phyloP scores from a whole-genome alignment of 2,797 vertebrate genomes.

The Potorous gilbertii region DNA sequence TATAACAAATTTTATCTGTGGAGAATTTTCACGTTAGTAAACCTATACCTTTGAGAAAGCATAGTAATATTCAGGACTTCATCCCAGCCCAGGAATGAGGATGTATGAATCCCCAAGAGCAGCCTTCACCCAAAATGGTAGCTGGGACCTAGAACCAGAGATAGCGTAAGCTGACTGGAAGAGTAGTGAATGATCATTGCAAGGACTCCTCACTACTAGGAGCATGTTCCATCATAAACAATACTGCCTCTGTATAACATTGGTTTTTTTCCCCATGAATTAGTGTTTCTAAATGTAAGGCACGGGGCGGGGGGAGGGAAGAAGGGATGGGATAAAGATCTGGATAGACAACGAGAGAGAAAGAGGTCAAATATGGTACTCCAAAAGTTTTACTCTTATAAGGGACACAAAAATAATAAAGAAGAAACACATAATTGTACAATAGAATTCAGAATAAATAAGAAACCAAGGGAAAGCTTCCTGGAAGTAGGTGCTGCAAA shows the following conservation, averaged over 20 bases:
- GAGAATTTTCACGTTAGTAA: not conserved
- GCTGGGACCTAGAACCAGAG: not conserved
- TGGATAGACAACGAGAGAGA: not conserved
- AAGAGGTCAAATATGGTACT: not conserved
- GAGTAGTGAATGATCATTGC: not conserved
- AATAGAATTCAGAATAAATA: not conserved
- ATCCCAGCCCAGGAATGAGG: not conserved
- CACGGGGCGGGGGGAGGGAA: not conserved
- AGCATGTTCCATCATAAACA: not conserved
- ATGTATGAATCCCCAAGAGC: not conserved
- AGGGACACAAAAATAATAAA: not conserved
- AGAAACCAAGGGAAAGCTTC: not conserved
- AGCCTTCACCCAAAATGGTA: not conserved
- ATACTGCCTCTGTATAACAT: not conserved
- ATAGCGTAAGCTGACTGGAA: not conserved
- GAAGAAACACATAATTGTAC: not conserved
- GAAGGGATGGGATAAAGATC: not conserved
- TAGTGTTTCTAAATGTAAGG: not conserved
- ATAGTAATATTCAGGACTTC: not conserved
- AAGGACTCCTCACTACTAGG: not conserved
- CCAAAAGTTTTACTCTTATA: not conserved
- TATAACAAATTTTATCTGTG: not conserved
- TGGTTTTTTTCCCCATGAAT: not conserved
- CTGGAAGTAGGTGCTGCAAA: not conserved
- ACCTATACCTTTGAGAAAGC: not conserved